Evolutionary conservation across 64 coral and sea anemone genomes (phyloP).

Genomic region (Actinia tenebrosa): DNA sequence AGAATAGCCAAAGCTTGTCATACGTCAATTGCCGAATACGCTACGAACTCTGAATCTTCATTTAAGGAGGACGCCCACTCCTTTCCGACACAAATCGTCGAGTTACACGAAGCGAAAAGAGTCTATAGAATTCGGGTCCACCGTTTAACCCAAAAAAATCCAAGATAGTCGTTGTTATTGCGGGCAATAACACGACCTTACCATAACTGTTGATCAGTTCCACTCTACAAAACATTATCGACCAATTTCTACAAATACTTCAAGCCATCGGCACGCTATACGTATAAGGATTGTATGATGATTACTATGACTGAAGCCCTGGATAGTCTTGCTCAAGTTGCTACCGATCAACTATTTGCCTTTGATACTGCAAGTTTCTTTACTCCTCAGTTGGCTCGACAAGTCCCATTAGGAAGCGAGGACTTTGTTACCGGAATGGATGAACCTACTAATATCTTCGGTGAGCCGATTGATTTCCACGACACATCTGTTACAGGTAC

Average conservation of each 20-base stretch:
- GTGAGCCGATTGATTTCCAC: slow-evolving; percentile 98
- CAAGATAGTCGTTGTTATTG: slow-evolving; percentile 86
- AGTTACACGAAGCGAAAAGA: slow-evolving; percentile 96
- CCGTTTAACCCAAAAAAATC: slow-evolving; percentile 58
- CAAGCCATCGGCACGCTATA: slow-evolving; percentile 25
- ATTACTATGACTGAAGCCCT: slow-evolving; percentile 91
- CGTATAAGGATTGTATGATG: slow-evolving; percentile 60
- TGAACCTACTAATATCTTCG: slow-evolving; percentile 91
- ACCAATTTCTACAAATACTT: slow-evolving; percentile 26
- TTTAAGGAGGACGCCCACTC: slow-evolving; percentile 95
- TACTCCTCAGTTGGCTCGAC: slow-evolving; percentile 75
- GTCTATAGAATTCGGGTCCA: slow-evolving; percentile 56
- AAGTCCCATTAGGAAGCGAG: slow-evolving; percentile 72
- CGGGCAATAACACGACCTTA: slow-evolving; percentile 94
- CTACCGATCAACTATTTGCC: slow-evolving; percentile 95
- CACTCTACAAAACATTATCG: slow-evolving; percentile 44
- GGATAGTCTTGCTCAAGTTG: slow-evolving; percentile 97
- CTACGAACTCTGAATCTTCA: slow-evolving; percentile 47
- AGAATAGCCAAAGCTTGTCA: background rate
- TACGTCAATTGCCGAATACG: slow-evolving; percentile 46
- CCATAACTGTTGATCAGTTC: slow-evolving; percentile 98
- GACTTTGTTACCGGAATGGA: slow-evolving; percentile 86
- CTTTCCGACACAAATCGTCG: slow-evolving; percentile 72
- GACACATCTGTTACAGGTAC: slow-evolving; percentile 78
- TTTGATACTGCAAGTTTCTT: slow-evolving; percentile 91